phyloP scores from a whole-genome alignment of 2,888 invertebrate species.

The Drosophila pegasa region DNA sequence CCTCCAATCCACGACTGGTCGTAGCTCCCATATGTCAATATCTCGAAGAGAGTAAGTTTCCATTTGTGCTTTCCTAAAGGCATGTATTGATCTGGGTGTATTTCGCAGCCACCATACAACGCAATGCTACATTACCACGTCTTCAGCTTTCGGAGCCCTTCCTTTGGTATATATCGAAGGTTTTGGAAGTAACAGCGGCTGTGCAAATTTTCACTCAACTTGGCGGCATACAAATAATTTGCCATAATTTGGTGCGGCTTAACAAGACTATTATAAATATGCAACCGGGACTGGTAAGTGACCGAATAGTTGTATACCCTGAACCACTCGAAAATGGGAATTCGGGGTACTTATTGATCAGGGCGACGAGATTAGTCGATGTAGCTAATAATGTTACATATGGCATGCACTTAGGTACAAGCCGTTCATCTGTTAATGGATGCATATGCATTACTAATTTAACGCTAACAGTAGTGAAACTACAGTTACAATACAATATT shows the following conservation, averaged over 20 bases:
- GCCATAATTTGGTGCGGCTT: constrained; percentile 91
- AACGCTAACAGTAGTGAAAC: not conserved
- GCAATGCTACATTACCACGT: constrained; percentile 82
- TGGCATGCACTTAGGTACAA: too few species aligned
- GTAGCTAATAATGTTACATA: too few species aligned
- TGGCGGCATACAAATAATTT: constrained; percentile 91
- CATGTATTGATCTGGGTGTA: too few species aligned
- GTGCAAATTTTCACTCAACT: constrained; percentile 91
- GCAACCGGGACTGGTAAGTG: constrained; percentile 88
- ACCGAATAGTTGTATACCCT: too few species aligned
- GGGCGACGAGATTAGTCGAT: too few species aligned
- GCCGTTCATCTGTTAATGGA: too few species aligned
- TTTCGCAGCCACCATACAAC: constrained; percentile 80
- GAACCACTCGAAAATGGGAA: too few species aligned
- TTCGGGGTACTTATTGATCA: too few species aligned
- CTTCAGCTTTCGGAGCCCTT: constrained; percentile 92
- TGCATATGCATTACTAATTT: not conserved
- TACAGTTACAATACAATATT: not conserved
- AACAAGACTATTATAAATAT: constrained; percentile 90
- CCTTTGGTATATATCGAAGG: constrained; percentile 92
- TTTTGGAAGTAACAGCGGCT: constrained; percentile 91
- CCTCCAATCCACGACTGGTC: constrained; percentile 90
- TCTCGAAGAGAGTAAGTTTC: constrained; percentile 85
- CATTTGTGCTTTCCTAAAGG: not conserved
- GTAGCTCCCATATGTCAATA: constrained; percentile 92